phyloP scores from a whole-genome alignment of 2,797 vertebrate species.

The Phrynocephalus vlangalii region DNA sequence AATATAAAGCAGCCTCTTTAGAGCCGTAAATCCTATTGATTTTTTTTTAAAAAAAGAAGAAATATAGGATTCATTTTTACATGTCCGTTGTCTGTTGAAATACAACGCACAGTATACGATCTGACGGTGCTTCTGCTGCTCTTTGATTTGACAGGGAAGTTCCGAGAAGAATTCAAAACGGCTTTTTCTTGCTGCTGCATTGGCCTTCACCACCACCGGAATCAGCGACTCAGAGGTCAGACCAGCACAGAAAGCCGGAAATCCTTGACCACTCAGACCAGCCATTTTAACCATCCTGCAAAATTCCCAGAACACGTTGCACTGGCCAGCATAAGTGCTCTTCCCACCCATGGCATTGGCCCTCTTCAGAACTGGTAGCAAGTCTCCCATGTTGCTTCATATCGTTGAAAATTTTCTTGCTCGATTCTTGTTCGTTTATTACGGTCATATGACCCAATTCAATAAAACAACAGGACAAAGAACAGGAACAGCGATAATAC shows the following conservation, averaged over 20 bases:
- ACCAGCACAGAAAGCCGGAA: slow-evolving; percentile 91
- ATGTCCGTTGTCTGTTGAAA: slow-evolving; percentile 37
- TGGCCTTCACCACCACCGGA: slow-evolving; percentile 70
- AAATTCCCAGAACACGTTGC: slow-evolving; percentile 90
- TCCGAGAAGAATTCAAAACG: slow-evolving; percentile 96
- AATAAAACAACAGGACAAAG: too few relatives aligned
- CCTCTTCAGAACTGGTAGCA: slow-evolving; percentile 61
- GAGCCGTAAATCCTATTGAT: too few relatives aligned
- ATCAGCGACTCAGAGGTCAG: slow-evolving; percentile 79
- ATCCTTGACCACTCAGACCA: slow-evolving; percentile 93
- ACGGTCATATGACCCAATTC: too few relatives aligned
- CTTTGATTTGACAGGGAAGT: slow-evolving; percentile 87
- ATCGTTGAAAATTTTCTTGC: slow-evolving; percentile 14
- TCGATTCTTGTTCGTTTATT: too few relatives aligned
- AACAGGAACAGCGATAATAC: too few relatives aligned
- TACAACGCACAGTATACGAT: neutral
- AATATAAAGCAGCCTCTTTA: too few relatives aligned
- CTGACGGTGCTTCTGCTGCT: slow-evolving; percentile 52
- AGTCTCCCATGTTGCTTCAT: slow-evolving; percentile 46
- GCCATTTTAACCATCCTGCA: slow-evolving; percentile 89
- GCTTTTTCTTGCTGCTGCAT: slow-evolving; percentile 90
- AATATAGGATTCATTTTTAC: neutral
- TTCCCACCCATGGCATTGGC: slow-evolving; percentile 71
- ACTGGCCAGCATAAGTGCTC: slow-evolving; percentile 72
- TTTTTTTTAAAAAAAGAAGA: too few relatives aligned